A percentile compares a stretch with the other conserved stretches of the same genome.
These are phyloP conservation scores for Drosophila nr. fundita DNA, from an alignment of 2,888 invertebrate species.

Conservation along the genomic window DNA sequence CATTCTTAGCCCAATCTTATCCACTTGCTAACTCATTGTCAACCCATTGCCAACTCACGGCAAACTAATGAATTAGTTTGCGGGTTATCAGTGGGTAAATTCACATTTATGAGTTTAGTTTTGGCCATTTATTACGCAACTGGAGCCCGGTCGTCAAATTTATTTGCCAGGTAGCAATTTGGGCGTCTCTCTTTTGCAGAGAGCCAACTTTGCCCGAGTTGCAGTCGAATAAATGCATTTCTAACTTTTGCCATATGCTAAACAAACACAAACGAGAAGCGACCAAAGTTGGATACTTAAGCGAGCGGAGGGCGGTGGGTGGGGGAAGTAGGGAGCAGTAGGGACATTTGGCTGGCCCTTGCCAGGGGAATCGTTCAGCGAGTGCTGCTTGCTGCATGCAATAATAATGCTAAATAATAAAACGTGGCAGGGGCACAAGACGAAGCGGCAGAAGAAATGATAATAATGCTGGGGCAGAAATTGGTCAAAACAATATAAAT, in stretches of 20 bases:
- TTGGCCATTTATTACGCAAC: not conserved
- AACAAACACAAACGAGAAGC: constrained; percentile 18
- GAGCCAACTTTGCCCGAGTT: constrained; percentile 13
- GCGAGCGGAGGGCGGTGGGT: not conserved
- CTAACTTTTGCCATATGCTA: constrained; percentile 53
- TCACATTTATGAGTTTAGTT: constrained; percentile 17
- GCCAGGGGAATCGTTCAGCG: constrained; percentile 2
- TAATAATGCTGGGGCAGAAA: constrained; percentile 71
- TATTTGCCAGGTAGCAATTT: not conserved
- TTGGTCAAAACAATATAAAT: constrained; percentile 77
- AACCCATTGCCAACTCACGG: not conserved
- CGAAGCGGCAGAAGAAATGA: constrained; percentile 57
- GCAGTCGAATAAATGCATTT: constrained; percentile 41
- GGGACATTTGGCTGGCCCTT: constrained; percentile 1
- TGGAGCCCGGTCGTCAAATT: not conserved
- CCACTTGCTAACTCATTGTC: not conserved
- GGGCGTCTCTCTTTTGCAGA: not conserved
- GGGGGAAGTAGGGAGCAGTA: not conserved
- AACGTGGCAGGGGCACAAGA: constrained; percentile 27
- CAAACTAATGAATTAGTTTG: constrained; percentile 12
- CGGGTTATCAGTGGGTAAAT: constrained; percentile 11
- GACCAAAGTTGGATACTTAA: constrained; percentile 36
- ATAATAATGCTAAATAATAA: constrained; percentile 65
- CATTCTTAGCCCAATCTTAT: not conserved
- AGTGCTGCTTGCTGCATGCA: constrained; percentile 40